Evolutionary conservation across 2,113 vertebrate genomes (phyloP).

Genomic region (Myotis brandtii): DNA sequence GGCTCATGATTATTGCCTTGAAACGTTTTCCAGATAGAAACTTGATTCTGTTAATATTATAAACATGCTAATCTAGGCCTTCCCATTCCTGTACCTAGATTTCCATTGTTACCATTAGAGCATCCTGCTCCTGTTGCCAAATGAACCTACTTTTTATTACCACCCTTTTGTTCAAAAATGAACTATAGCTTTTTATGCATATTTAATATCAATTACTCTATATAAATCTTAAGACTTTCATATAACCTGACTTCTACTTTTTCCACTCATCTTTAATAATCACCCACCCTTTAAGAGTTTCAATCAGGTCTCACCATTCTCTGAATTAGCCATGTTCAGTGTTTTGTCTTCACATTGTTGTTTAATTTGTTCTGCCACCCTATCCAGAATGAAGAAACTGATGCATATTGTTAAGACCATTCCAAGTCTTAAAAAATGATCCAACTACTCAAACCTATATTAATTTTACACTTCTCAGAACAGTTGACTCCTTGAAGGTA

Average conservation of each 20-base stretch:
- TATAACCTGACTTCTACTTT: not conserved
- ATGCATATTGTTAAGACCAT: not conserved
- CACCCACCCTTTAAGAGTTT: not conserved
- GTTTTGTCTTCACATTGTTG: not conserved
- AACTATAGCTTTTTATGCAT: not conserved
- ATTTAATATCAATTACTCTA: not conserved
- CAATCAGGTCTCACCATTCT: not conserved
- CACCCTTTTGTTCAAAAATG: not conserved
- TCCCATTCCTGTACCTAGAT: not conserved
- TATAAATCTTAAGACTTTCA: not conserved
- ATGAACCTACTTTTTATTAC: not conserved
- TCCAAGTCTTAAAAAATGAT: conserved; percentile 14
- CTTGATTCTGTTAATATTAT: not conserved
- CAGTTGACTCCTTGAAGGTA: not conserved
- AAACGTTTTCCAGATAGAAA: conserved; percentile 22
- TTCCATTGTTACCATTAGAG: not conserved
- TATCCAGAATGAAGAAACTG: not conserved
- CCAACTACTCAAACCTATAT: not conserved
- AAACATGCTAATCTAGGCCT: not conserved
- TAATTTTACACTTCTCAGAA: not conserved
- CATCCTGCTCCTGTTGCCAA: not conserved
- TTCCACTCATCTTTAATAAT: not conserved
- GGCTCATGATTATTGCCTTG: not conserved
- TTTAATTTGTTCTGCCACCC: not conserved
- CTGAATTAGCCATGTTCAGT: not conserved